Evolutionary conservation across 2,113 vertebrate species (phyloP).

Genomic region (Promerops cafer): DNA sequence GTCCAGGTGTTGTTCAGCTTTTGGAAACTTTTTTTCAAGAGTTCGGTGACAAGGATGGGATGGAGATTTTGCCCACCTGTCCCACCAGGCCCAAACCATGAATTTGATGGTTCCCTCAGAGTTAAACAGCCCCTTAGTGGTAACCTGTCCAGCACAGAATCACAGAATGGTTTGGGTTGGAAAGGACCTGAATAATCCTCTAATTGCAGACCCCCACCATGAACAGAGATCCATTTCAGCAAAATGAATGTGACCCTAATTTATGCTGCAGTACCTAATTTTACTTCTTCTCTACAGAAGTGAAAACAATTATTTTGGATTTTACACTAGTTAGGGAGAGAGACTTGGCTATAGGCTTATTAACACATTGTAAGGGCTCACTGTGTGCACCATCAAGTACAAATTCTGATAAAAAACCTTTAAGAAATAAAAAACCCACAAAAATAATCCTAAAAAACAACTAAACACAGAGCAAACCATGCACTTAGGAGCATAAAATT

Average conservation of each 20-base stretch:
- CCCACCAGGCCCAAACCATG: neutral
- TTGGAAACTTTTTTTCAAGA: neutral
- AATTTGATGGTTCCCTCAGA: neutral
- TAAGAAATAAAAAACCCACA: accelerated
- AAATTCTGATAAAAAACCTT: neutral
- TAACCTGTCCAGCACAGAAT: neutral
- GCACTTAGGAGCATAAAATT: neutral
- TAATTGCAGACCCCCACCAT: no score
- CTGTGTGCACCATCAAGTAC: neutral
- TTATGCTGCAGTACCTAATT: neutral
- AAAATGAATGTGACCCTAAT: neutral
- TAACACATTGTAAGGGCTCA: neutral
- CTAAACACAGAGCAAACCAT: neutral
- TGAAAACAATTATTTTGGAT: neutral
- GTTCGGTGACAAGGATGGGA: neutral
- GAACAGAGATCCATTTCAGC: neutral
- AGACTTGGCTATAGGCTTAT: neutral
- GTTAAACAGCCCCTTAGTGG: neutral
- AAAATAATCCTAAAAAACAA: neutral
- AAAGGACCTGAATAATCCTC: neutral
- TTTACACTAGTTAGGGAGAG: neutral
- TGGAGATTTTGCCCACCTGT: neutral
- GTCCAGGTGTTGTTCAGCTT: neutral
- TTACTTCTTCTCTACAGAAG: neutral
- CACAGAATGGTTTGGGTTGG: neutral